Conservation (phyloP, 64 coral and sea anemone species). For the Trachythela sp. region DNA sequence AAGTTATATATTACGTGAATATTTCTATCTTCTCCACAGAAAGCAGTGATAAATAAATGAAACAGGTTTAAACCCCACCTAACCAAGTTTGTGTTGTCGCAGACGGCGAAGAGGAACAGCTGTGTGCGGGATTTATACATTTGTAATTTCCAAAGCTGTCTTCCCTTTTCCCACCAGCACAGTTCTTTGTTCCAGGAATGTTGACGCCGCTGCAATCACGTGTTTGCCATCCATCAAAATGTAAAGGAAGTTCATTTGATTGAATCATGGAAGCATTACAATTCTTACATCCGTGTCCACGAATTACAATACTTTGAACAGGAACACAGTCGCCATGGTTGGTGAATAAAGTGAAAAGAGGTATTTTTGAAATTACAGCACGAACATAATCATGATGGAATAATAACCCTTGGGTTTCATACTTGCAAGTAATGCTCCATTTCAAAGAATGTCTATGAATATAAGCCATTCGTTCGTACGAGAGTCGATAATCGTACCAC, state of each 20-base stretch:
- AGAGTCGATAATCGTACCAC: not conserved
- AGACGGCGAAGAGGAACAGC: not conserved
- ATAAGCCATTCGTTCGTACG: not conserved
- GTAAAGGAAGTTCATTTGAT: not conserved
- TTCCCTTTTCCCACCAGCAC: not conserved
- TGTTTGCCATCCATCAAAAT: not conserved
- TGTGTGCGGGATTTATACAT: not conserved
- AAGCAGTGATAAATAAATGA: too few relatives aligned
- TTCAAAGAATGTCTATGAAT: not conserved
- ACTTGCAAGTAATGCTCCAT: not conserved
- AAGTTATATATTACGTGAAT: too few relatives aligned
- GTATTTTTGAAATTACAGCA: not conserved
- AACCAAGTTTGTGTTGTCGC: constrained; percentile 2
- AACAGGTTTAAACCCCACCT: too few relatives aligned
- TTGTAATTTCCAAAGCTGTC: not conserved
- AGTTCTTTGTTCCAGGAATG: not conserved
- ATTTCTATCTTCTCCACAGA: too few relatives aligned
- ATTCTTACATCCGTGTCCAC: not conserved
- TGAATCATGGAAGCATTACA: not conserved
- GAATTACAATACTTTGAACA: not conserved
- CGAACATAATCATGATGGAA: not conserved
- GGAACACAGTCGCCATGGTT: not conserved
- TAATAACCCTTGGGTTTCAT: not conserved
- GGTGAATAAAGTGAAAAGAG: not conserved
- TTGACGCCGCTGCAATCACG: not conserved